Conservation (phyloP, 92 coral and sea anemone species). For the Porites evermanni region DNA sequence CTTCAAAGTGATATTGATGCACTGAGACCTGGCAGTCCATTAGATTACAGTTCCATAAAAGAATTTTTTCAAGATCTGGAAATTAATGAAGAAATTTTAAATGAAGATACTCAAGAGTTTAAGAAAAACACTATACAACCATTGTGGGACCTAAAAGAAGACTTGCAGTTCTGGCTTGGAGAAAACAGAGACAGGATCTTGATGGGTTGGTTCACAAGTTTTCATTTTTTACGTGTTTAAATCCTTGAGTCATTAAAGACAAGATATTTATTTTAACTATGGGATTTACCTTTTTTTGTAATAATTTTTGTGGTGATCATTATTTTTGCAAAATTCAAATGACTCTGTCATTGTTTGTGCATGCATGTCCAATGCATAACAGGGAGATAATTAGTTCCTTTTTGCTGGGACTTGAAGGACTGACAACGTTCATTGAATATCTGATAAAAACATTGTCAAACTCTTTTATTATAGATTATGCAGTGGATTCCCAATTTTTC, state of each 20-base stretch:
- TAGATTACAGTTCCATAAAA: constrained; percentile 72
- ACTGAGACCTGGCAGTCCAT: constrained; percentile 81
- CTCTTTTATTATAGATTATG: too few relatives aligned
- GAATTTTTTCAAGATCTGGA: constrained; percentile 91
- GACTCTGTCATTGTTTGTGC: too few relatives aligned
- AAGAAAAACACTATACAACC: constrained; percentile 90
- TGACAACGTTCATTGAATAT: too few relatives aligned
- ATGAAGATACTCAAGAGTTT: constrained; percentile 80
- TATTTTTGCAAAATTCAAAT: too few relatives aligned
- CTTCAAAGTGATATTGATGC: constrained; percentile 82
- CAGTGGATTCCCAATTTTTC: too few relatives aligned
- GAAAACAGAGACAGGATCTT: constrained; percentile 87
- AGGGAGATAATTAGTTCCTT: too few relatives aligned
- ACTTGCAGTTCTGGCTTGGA: constrained; percentile 93
- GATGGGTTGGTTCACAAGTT: constrained; percentile 58
- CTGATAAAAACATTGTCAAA: too few relatives aligned
- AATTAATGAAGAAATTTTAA: constrained; percentile 74
- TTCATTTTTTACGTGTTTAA: background rate
- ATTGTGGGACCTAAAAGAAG: constrained; percentile 93
- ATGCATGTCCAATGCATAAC: too few relatives aligned
- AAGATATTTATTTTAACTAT: too few relatives aligned
- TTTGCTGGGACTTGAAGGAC: too few relatives aligned
- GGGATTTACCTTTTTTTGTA: too few relatives aligned
- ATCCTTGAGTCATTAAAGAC: background rate
- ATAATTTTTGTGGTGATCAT: too few relatives aligned